Conservation (phyloP, 2,888 invertebrate genomes). For the Ophion costatus region DNA sequence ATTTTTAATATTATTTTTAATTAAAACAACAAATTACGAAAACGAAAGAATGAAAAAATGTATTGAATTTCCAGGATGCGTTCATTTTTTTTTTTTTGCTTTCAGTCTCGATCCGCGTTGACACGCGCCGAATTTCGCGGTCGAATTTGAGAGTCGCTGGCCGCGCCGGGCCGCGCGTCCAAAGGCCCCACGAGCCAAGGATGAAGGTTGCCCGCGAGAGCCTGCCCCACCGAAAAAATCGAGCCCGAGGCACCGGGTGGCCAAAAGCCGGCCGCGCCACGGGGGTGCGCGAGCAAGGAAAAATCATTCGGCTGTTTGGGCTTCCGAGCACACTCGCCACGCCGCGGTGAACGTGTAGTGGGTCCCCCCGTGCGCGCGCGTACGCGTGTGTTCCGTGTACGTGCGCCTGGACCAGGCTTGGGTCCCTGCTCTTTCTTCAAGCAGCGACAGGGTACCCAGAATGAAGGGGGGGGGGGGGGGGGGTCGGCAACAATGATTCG, state of each 20-base stretch:
- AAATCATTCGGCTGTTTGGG: constrained; percentile 75
- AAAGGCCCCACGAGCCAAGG: constrained; percentile 65
- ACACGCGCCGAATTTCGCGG: background rate
- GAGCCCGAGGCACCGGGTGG: constrained; percentile 76
- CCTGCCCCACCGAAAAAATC: constrained; percentile 68
- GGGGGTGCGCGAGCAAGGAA: constrained; percentile 77
- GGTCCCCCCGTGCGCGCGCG: background rate
- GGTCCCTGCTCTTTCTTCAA: constrained; percentile 4
- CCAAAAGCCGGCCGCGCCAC: constrained; percentile 77
- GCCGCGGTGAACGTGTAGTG: background rate
- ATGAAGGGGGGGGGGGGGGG: constrained; percentile 15
- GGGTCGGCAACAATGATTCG: constrained; percentile 70
- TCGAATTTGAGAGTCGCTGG: constrained; percentile 57
- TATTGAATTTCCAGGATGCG: too few relatives aligned
- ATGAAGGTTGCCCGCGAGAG: constrained; percentile 77
- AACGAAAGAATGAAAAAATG: too few relatives aligned
- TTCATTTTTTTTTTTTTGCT: background rate
- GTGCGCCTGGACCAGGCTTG: background rate
- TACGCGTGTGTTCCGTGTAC: background rate
- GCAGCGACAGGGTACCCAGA: background rate
- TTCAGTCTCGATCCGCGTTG: background rate
- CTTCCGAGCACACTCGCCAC: constrained; percentile 40
- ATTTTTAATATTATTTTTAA: too few relatives aligned
- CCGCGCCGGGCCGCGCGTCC: constrained; percentile 27
- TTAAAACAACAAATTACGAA: too few relatives aligned